These are phyloP conservation scores for Papilio polyxenes DNA, from an alignment of 1,140 invertebrate species.

Conservation along the genomic window DNA sequence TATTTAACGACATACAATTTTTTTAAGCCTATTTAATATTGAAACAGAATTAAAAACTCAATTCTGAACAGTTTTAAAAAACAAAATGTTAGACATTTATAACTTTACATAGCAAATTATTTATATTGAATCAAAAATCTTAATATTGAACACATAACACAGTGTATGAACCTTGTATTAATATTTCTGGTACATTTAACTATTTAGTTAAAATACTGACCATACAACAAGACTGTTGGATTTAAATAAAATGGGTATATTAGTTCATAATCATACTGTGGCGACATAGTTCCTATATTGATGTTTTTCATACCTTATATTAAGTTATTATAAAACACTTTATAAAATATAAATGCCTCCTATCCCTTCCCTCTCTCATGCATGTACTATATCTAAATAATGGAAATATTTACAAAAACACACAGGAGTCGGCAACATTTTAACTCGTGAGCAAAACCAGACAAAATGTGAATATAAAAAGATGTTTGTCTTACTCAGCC, in stretches of 20 bases:
- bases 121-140: background rate
- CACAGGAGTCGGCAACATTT: conserved; percentile 22
- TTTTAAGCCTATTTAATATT: background rate
- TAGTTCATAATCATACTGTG: background rate
- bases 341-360: conserved; percentile 68
- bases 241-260: background rate
- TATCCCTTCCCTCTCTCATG: conserved; percentile 41
- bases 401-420: conserved; percentile 71
- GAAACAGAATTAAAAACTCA: background rate
- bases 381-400: conserved; percentile 53
- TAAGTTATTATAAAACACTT: conserved; percentile 46
- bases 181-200: background rate
- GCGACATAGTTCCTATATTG: background rate
- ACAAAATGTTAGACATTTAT: conserved; percentile 30
- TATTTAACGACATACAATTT: background rate
- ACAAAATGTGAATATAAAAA: background rate
- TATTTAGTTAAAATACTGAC: background rate
- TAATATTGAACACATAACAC: conserved; percentile 17
- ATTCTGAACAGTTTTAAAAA: background rate
- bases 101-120: conserved; percentile 8
- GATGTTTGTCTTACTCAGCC: no score
- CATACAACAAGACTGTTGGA: no score
- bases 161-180: background rate
- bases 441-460: background rate
- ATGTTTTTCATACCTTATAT: conserved; percentile 6